phyloP scores from a whole-genome alignment of 2,797 vertebrate species.

The Tangara arthus region DNA sequence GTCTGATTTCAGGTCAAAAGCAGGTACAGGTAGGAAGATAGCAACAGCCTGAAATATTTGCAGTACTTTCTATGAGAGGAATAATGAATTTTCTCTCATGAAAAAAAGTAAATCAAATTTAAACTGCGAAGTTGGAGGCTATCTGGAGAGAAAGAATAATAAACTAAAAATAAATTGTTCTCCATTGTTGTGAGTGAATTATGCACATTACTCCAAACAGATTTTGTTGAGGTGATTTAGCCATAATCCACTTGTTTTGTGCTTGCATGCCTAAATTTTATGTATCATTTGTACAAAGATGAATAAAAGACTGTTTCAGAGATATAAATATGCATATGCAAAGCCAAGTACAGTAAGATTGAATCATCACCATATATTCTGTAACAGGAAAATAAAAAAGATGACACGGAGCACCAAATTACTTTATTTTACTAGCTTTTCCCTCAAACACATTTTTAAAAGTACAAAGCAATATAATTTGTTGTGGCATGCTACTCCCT shows the following conservation, averaged over 20 bases:
- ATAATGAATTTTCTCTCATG: background rate
- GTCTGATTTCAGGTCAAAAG: background rate
- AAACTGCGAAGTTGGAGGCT: background rate
- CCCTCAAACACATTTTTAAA: conserved; percentile 48
- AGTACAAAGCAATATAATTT: conserved; percentile 63
- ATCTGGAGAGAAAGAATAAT: background rate
- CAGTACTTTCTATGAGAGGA: background rate
- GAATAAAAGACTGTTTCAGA: conserved; percentile 32
- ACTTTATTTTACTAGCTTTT: conserved; percentile 59
- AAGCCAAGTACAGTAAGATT: conserved; percentile 50
- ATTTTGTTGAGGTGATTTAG: conserved; percentile 22
- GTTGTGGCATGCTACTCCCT: conserved; percentile 50
- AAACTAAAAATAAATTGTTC: conserved; percentile 28
- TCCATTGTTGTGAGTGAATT: background rate
- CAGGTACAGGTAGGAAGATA: background rate
- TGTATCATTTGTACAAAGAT: conserved; percentile 1
- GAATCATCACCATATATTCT: conserved; percentile 60
- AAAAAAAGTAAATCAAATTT: conserved; percentile 8
- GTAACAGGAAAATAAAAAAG: conserved; percentile 57
- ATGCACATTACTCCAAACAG: background rate
- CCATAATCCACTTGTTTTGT: background rate
- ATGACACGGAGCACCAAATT: conserved; percentile 63
- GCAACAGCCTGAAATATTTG: background rate
- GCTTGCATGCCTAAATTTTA: conserved; percentile 26
- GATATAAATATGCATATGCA: conserved; percentile 59